Conservation (phyloP, 2,113 vertebrate species). For the Semicossyphus pulcher region DNA sequence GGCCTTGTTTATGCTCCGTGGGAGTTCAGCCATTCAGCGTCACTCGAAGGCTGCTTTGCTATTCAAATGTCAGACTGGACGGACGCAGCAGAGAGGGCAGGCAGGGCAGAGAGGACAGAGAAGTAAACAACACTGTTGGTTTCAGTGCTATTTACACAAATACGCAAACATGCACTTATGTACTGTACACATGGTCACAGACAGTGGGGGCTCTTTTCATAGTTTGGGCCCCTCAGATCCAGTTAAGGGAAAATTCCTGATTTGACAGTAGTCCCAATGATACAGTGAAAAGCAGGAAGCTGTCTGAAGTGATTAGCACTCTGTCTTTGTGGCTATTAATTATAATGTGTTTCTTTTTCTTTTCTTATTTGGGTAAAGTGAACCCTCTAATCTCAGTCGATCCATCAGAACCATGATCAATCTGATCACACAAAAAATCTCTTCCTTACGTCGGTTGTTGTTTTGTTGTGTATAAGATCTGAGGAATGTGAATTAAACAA, state of each 20-base stretch:
- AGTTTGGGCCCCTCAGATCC: neutral
- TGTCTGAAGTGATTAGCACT: too few species aligned
- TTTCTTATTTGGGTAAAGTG: too few species aligned
- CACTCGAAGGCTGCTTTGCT: conserved; percentile 75
- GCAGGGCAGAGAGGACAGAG: neutral
- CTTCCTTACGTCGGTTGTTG: too few species aligned
- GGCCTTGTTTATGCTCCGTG: conserved; percentile 69
- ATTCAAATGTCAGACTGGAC: conserved; percentile 74
- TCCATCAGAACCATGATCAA: too few species aligned
- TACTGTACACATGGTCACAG: neutral
- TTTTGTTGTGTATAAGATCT: too few species aligned
- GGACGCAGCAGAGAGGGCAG: conserved; percentile 20
- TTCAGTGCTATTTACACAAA: neutral
- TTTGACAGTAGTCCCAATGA: too few species aligned
- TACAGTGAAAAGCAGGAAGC: too few species aligned
- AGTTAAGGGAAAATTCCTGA: too few species aligned
- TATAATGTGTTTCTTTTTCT: too few species aligned
- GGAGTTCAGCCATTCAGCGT: conserved; percentile 69
- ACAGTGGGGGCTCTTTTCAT: neutral
- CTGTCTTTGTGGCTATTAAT: too few species aligned
- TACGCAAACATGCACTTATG: neutral
- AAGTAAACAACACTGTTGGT: neutral
- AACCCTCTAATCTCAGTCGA: too few species aligned
- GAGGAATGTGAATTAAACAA: neutral
- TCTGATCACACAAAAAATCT: too few species aligned